Evolutionary conservation across 2,888 invertebrate genomes (phyloP).

Genomic region (Caenorhabditis uteleia): DNA sequence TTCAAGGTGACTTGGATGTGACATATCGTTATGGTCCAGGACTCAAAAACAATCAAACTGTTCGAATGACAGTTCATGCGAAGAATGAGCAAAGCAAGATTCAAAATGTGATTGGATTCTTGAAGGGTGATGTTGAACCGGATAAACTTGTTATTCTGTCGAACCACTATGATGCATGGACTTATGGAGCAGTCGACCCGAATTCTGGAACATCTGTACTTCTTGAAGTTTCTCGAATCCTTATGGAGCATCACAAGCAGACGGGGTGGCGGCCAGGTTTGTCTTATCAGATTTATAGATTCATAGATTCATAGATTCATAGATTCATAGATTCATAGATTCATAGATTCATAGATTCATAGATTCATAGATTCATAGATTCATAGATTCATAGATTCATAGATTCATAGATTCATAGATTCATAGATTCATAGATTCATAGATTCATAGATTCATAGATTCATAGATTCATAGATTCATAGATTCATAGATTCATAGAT

Average conservation of each 20-base stretch:
- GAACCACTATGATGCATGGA: slow-evolving; percentile 75
- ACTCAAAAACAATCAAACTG: slow-evolving; percentile 53
- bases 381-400: too few relatives aligned
- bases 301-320: too few relatives aligned
- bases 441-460: too few relatives aligned
- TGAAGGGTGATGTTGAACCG: slow-evolving; percentile 69
- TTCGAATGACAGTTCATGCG: slow-evolving; percentile 33
- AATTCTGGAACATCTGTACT: slow-evolving; percentile 72
- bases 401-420: too few relatives aligned
- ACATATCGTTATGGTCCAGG: slow-evolving; percentile 71
- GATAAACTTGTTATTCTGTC: slow-evolving; percentile 73
- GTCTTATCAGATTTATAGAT: too few relatives aligned
- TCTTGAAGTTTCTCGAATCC: slow-evolving; percentile 70
- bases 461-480: too few relatives aligned
- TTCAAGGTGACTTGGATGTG: slow-evolving; percentile 38
- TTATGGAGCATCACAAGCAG: slow-evolving; percentile 38
- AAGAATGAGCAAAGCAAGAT: slow-evolving; percentile 49
- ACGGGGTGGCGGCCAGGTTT: slow-evolving; percentile 72
- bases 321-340: too few relatives aligned
- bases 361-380: too few relatives aligned
- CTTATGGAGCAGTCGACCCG: slow-evolving; percentile 71
- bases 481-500: too few relatives aligned
- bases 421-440: too few relatives aligned
- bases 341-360: too few relatives aligned
- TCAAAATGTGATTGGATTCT: slow-evolving; percentile 70